Conservation (phyloP, 2,888 invertebrate genomes). For the Eristalis pertinax region DNA sequence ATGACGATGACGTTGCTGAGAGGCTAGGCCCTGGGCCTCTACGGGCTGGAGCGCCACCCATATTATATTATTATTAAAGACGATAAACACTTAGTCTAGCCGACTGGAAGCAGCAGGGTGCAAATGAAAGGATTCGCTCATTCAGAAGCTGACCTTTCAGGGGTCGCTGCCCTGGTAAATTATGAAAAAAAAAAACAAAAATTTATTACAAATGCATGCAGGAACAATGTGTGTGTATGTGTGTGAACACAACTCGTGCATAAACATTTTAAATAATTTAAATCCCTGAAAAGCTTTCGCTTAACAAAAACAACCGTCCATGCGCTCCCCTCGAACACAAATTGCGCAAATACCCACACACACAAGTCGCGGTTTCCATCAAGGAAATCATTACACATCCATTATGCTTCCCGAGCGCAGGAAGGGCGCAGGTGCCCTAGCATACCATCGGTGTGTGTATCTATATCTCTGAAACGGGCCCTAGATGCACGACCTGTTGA, state of each 20-base stretch:
- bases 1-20: too few species aligned
- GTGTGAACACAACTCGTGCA: neutral
- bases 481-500: conserved; percentile 12
- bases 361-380: neutral
- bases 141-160: neutral
- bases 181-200: neutral
- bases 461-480: neutral
- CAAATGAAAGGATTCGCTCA: neutral
- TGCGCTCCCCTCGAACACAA: neutral
- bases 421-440: neutral
- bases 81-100: neutral
- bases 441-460: neutral
- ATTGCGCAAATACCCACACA: neutral
- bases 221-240: neutral
- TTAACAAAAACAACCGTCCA: neutral
- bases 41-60: too few species aligned
- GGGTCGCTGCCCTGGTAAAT: neutral
- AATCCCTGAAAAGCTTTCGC: neutral
- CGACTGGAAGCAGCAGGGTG: neutral
- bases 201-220: too few species aligned
- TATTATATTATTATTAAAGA: too few species aligned
- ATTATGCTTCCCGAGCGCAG: neutral
- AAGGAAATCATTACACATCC: neutral
- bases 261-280: neutral
- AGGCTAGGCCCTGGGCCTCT: too few species aligned